These are phyloP conservation scores for Vesta saturnalis DNA, from an alignment of 2,888 invertebrate genomes.

Conservation along the genomic window DNA sequence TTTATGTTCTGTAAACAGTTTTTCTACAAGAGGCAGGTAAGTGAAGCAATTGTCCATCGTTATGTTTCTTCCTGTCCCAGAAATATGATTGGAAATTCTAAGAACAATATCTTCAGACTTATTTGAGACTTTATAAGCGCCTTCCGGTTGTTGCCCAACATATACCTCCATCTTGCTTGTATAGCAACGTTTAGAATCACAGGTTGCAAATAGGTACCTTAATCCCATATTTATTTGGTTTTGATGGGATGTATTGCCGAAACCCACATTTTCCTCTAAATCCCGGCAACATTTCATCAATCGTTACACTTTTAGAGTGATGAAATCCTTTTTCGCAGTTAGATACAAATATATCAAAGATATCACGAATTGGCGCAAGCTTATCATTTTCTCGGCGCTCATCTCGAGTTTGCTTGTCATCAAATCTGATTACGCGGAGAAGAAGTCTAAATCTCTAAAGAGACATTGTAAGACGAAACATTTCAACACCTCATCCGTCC, in stretches of 20 bases:
- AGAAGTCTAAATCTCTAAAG: slow-evolving; percentile 11
- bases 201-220: neutral
- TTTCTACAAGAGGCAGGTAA: neutral
- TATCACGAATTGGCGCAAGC: slow-evolving; percentile 2
- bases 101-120: slow-evolving; percentile 38
- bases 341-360: neutral
- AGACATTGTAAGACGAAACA: too few species aligned
- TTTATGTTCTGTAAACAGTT: too few species aligned
- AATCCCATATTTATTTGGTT: too few species aligned
- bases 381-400: too few species aligned
- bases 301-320: slow-evolving; percentile 7
- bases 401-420: too few species aligned
- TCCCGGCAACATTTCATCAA: too few species aligned
- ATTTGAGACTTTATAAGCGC: slow-evolving; percentile 27
- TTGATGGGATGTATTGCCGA: too few species aligned
- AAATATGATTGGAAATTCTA: slow-evolving; percentile 37
- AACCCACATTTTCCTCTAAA: too few species aligned
- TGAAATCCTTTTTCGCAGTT: slow-evolving; percentile 4
- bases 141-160: too few species aligned
- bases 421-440: too few species aligned
- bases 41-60: neutral
- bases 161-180: slow-evolving; percentile 39
- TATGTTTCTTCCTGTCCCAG: slow-evolving; percentile 3
- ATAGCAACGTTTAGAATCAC: neutral
- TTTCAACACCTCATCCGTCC: slow-evolving; percentile 2